These are phyloP conservation scores for Spheniscus mendiculus DNA, from an alignment of 2,113 vertebrate genomes.

Conservation along the genomic window DNA sequence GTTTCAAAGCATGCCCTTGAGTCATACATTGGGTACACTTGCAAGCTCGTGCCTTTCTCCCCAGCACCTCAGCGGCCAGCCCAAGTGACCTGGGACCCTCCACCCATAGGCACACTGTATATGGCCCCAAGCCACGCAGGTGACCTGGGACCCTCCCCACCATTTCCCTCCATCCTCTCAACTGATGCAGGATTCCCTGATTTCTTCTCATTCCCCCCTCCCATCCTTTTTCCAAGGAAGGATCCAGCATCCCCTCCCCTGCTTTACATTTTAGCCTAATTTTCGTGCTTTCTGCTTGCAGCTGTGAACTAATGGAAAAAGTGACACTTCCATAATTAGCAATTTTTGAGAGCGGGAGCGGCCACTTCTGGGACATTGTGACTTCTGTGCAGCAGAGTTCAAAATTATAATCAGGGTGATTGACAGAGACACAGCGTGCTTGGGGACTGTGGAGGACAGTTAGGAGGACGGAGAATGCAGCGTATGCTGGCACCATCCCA, in stretches of 20 bases:
- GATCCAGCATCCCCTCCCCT: background rate
- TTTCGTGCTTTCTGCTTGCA: slow-evolving; percentile 38
- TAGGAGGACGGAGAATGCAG: slow-evolving; percentile 40
- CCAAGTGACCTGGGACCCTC: background rate
- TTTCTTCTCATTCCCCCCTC: background rate
- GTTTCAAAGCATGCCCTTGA: background rate
- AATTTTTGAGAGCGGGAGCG: background rate
- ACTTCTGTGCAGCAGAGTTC: slow-evolving; percentile 18
- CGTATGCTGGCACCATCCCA: background rate
- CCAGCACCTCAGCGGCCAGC: background rate
- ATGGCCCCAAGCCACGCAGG: fast-evolving
- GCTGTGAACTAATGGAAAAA: background rate
- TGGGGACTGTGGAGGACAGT: slow-evolving; percentile 39
- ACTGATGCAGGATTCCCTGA: background rate
- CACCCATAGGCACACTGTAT: background rate
- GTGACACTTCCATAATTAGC: slow-evolving; percentile 49
- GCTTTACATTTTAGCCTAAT: slow-evolving; percentile 40
- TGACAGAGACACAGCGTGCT: background rate
- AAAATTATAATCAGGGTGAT: slow-evolving; percentile 47
- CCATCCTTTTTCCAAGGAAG: background rate
- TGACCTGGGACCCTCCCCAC: background rate
- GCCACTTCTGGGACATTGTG: slow-evolving; percentile 26
- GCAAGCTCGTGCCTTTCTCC: fast-evolving
- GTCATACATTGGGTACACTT: background rate
- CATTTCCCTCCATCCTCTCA: background rate